Evolutionary conservation across 2,113 vertebrate genomes (phyloP).

Genomic region (Neodon shergylaensis): DNA sequence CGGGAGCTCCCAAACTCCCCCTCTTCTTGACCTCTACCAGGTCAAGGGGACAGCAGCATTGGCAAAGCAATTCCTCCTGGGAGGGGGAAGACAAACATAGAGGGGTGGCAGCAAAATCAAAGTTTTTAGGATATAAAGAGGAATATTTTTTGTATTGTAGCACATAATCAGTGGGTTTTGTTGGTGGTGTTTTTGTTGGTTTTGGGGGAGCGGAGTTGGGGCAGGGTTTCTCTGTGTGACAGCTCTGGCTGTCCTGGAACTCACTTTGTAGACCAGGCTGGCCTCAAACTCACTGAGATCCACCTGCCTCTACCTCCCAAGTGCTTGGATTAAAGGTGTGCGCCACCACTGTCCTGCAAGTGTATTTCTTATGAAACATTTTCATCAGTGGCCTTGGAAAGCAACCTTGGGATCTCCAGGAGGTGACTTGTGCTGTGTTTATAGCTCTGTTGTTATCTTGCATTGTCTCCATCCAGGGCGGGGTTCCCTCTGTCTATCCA

Average conservation of each 20-base stretch:
- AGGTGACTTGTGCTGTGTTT: neutral
- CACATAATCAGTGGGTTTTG: neutral
- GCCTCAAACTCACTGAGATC: no score
- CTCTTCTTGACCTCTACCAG: neutral
- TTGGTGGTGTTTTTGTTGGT: no score
- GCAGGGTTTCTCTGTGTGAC: no score
- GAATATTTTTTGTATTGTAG: neutral
- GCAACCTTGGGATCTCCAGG: neutral
- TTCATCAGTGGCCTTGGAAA: neutral
- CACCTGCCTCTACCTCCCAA: no score
- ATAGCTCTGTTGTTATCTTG: neutral
- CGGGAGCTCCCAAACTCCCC: no score
- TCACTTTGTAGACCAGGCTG: no score
- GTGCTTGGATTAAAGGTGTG: no score
- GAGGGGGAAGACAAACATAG: neutral
- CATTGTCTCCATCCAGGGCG: neutral
- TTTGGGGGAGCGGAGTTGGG: no score
- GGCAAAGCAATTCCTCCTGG: neutral
- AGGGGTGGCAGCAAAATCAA: neutral
- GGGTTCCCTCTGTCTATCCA: neutral
- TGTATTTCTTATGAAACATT: neutral
- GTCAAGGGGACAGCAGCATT: neutral
- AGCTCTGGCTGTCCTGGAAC: no score
- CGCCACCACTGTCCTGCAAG: no score
- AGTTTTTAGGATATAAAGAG: neutral